Evolutionary conservation across 2,113 vertebrate genomes (phyloP).

Genomic region (Phrynocephalus versicolor): DNA sequence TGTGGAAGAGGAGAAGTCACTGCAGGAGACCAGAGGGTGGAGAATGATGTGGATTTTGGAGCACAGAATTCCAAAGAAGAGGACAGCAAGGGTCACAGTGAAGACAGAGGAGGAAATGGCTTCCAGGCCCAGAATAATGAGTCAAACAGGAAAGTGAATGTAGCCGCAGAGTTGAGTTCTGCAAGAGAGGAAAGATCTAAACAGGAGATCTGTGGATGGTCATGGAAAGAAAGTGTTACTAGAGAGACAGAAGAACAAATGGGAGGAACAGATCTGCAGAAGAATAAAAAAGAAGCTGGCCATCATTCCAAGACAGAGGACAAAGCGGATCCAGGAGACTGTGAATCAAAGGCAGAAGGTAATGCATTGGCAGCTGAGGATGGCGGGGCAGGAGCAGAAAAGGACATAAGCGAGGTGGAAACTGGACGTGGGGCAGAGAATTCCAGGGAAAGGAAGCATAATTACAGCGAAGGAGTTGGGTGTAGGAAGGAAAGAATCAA

Average conservation of each 20-base stretch:
- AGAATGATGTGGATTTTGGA: too few relatives aligned
- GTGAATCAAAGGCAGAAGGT: neutral
- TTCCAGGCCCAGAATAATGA: neutral
- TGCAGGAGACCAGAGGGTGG: too few relatives aligned
- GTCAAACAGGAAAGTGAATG: accelerated
- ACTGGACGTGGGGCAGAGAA: neutral
- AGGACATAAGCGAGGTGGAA: neutral
- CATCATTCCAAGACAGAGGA: neutral
- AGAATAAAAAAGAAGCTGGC: neutral
- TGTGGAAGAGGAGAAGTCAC: neutral
- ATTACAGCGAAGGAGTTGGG: neutral
- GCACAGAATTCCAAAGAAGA: neutral
- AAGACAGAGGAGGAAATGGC: neutral
- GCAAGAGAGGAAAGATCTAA: slow-evolving; percentile 11
- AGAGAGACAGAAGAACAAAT: neutral
- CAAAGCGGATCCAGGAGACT: too few relatives aligned
- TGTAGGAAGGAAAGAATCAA: neutral
- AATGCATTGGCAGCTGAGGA: neutral
- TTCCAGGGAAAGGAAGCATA: neutral
- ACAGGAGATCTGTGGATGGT: neutral
- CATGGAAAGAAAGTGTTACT: neutral
- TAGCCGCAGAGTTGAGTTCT: slow-evolving; percentile 19
- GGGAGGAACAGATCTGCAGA: neutral
- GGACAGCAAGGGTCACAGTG: accelerated
- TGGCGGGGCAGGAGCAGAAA: neutral